These are phyloP conservation scores for Poecile montanus DNA, from an alignment of 2,797 vertebrate genomes.

Conservation along the genomic window DNA sequence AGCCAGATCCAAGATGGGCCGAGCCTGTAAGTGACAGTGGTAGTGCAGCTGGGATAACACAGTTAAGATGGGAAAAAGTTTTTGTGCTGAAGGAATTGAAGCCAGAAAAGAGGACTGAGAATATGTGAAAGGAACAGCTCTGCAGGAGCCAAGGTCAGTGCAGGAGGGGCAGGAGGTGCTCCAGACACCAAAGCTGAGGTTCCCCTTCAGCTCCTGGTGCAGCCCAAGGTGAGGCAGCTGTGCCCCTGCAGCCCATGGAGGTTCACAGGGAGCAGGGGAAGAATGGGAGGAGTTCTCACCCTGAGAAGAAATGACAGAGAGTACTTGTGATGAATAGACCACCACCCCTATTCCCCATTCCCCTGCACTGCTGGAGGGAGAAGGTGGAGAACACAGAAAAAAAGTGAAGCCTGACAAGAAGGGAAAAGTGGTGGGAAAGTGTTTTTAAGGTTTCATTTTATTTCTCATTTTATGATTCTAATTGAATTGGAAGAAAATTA, in stretches of 20 bases:
- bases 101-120: neutral
- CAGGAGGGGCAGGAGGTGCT: neutral
- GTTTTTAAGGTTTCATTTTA: neutral
- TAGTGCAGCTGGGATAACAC: neutral
- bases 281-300: neutral
- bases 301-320: neutral
- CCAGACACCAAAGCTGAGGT: rapidly evolving
- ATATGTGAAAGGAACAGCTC: neutral
- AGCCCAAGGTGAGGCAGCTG: neutral
- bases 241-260: neutral
- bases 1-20: neutral
- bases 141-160: neutral
- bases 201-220: neutral
- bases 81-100: neutral
- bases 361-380: neutral
- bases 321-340: neutral
- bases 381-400: neutral
- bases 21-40: neutral
- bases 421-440: neutral
- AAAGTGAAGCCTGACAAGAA: neutral
- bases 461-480: neutral
- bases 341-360: neutral
- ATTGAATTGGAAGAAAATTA: neutral
- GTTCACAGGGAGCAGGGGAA: neutral
- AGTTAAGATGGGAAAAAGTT: neutral